phyloP scores from a whole-genome alignment of 2,113 vertebrate species.

The Mesoclemmys tuberculata region DNA sequence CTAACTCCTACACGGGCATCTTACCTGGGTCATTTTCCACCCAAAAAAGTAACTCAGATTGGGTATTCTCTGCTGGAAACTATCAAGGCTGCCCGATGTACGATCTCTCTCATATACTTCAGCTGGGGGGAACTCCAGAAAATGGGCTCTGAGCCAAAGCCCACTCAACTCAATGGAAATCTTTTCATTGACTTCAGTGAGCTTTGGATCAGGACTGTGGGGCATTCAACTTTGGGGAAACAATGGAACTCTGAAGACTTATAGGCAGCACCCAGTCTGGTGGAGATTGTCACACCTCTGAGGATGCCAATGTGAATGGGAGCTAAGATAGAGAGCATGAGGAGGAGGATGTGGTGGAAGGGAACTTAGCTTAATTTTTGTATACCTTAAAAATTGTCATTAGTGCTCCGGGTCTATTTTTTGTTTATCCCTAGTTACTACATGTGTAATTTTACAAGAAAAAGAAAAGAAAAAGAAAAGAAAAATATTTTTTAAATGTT shows the following conservation, averaged over 20 bases:
- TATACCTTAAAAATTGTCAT: accelerated
- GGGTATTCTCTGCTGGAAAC: neutral
- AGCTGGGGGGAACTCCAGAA: neutral
- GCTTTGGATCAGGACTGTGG: neutral
- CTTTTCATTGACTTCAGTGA: neutral
- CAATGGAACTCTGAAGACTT: accelerated
- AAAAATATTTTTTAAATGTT: too few species aligned
- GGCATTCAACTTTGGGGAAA: neutral
- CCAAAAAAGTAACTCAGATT: neutral
- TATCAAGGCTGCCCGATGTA: neutral
- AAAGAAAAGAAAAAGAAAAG: neutral
- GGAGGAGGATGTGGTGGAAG: neutral
- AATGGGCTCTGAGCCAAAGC: neutral
- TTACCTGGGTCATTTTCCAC: neutral
- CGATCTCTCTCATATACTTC: neutral
- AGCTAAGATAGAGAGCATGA: neutral
- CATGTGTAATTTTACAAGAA: neutral
- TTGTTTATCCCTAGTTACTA: accelerated
- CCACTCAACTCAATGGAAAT: neutral
- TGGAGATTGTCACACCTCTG: neutral
- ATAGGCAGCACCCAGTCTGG: neutral
- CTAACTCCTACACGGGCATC: accelerated
- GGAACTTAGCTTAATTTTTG: neutral
- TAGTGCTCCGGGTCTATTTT: accelerated
- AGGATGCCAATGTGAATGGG: neutral